A percentile compares a stretch with the other conserved stretches of the same genome.
Evolutionary conservation across 1,140 invertebrate species (phyloP).

Genomic region (Anagrus nilaparvatae): DNA sequence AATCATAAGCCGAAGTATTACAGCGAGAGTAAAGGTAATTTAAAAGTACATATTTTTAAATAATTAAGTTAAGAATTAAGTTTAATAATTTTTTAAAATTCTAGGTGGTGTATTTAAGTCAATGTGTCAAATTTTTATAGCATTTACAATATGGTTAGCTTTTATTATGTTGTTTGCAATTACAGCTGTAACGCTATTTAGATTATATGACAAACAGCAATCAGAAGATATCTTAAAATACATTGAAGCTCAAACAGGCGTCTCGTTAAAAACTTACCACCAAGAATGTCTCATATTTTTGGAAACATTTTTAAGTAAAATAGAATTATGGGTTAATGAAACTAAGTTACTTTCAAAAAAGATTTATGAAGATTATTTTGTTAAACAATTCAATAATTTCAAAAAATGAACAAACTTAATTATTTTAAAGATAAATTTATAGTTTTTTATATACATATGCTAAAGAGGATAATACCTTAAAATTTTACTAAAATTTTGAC

Average conservation of each 20-base stretch:
- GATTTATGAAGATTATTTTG: constrained; percentile 18
- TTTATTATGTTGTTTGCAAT: constrained; percentile 17
- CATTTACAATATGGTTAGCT: constrained; percentile 16
- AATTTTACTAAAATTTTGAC: not conserved
- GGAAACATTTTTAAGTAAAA: constrained; percentile 12
- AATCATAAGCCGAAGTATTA: constrained; percentile 1
- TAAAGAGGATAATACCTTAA: constrained; percentile 8
- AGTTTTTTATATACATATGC: not conserved
- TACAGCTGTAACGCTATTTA: constrained; percentile 18
- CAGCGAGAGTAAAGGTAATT: not conserved
- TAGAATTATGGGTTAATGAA: constrained; percentile 15
- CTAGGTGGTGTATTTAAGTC: constrained; percentile 10
- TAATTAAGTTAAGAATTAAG: not conserved
- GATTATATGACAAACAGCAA: constrained; percentile 19
- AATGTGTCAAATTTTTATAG: constrained; percentile 16
- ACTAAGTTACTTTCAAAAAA: constrained; percentile 15
- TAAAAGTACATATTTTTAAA: constrained; percentile 5
- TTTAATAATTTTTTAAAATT: constrained; percentile 3
- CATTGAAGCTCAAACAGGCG: constrained; percentile 21
- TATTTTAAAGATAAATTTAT: not conserved
- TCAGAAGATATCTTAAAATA: constrained; percentile 22
- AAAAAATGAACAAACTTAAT: not conserved
- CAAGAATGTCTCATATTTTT: constrained; percentile 16
- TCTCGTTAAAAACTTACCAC: constrained; percentile 27
- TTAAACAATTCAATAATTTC: not conserved